These are phyloP conservation scores for Brachyptera risi DNA, from an alignment of 2,888 invertebrate species.

Conservation along the genomic window DNA sequence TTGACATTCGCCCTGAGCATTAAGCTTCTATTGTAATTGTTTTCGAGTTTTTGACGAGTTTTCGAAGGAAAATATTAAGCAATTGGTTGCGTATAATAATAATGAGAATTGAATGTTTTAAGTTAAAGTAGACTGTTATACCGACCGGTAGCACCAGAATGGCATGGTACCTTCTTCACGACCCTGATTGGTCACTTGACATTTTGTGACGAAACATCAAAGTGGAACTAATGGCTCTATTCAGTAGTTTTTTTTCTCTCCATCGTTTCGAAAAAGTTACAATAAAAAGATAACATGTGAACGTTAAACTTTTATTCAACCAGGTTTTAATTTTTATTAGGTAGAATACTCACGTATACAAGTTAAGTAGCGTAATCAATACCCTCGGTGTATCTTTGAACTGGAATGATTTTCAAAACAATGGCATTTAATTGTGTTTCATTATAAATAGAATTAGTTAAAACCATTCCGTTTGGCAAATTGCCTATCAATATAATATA, in stretches of 20 bases:
- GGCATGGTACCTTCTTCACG: neutral
- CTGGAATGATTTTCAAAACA: too few species aligned
- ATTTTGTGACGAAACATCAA: conserved; percentile 2
- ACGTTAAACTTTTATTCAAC: neutral
- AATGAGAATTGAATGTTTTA: conserved; percentile 7
- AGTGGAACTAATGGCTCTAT: conserved; percentile 15
- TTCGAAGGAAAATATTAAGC: too few species aligned
- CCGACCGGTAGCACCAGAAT: neutral
- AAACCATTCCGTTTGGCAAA: neutral
- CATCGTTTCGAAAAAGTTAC: neutral
- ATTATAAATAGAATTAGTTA: neutral
- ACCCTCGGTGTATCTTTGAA: too few species aligned
- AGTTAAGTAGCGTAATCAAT: neutral
- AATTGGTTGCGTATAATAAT: too few species aligned
- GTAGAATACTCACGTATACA: neutral
- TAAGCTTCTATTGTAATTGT: too few species aligned
- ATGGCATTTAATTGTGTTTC: too few species aligned
- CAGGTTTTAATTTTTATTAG: neutral
- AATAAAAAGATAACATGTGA: neutral
- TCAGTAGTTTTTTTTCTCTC: neutral
- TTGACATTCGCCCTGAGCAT: too few species aligned
- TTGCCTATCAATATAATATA: conserved; percentile 10
- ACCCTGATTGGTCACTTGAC: neutral
- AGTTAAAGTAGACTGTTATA: neutral
- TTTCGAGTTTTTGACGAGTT: too few species aligned